Evolutionary conservation across 2,888 invertebrate genomes (phyloP), one percentile per base, ranked within the genome.

Genomic region (Lasioglossum malachurum): DNA sequence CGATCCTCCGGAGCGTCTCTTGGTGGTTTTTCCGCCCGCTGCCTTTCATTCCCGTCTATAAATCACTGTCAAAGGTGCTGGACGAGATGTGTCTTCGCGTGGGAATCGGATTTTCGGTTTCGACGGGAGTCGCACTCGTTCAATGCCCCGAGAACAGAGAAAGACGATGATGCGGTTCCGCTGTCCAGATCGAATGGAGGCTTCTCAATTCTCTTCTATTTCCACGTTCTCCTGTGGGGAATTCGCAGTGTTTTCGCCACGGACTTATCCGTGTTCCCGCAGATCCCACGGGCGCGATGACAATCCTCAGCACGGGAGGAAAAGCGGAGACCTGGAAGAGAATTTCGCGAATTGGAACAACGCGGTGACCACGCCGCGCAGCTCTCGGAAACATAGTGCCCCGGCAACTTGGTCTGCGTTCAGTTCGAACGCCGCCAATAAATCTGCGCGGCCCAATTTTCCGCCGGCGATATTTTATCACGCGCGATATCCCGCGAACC

Each of bases 51-150:
- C 84, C 27, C 57, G 75, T 80, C 84, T 85, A 90, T 90, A 90
- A 89, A 90, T 90, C 90, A 90, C 87, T 86, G 90, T 91, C 91
- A 76, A 64, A 76, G 57, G 71, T 76, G n/a, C 72, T 84, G 91
- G 83, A 85, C 87, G 87, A 83, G 82, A 87, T 84, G 89, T 91
- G 86, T 91, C 89, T 91, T 83, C 87, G 16, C 76, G 75, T 60
- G 72, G 82, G 85, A 90, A 85, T 87, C 76, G 89, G 78, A 90
- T 90, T 90, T 90, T 89, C 80, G 84, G 87, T 89, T 90, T 84
- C 89, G 78, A 87, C 38, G 35, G 16, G 35, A 67, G 19, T 35
- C 67, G 67, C 19, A 19, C 3, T 19, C 77, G 83, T 53, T 31
- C 76, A 60, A 71, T 76, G 57, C 83, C 38, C 67, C 38, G 38